Percentiles rank a stretch among this genome's conserved stretches.
These are phyloP conservation scores for Lophotis ruficrista DNA, from an alignment of 2,113 vertebrate species.

Conservation along the genomic window DNA sequence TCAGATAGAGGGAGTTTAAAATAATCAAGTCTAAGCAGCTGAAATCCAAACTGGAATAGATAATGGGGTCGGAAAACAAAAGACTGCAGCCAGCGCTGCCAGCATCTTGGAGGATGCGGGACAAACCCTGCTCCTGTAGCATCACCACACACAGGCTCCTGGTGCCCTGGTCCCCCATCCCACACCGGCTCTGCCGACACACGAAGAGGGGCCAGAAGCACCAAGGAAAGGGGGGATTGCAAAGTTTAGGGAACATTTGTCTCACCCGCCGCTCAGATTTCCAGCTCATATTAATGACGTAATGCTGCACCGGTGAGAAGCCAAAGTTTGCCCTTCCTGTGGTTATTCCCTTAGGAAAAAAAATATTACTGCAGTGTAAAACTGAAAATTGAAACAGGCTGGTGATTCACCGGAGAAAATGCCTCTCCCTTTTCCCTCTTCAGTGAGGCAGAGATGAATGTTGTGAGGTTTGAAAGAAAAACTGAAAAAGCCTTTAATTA, in stretches of 20 bases:
- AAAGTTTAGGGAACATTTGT: background rate
- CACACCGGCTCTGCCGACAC: rapidly evolving
- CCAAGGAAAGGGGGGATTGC: background rate
- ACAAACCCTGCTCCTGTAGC: background rate
- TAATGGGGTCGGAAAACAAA: slow-evolving; percentile 48
- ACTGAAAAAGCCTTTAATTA: slow-evolving; percentile 62
- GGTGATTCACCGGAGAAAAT: slow-evolving; percentile 43
- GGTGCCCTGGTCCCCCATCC: background rate
- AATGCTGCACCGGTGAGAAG: background rate
- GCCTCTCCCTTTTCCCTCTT: slow-evolving; percentile 36
- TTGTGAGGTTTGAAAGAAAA: slow-evolving; percentile 60
- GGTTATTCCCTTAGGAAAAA: slow-evolving; percentile 45
- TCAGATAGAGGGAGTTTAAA: slow-evolving; percentile 61
- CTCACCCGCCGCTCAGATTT: background rate
- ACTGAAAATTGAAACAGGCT: slow-evolving; percentile 43
- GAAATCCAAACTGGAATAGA: slow-evolving; percentile 55
- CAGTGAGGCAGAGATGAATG: slow-evolving; percentile 4
- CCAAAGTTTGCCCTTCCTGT: slow-evolving; percentile 35
- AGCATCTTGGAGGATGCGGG: background rate
- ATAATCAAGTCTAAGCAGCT: slow-evolving; percentile 58
- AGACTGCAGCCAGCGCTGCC: background rate
- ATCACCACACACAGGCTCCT: background rate
- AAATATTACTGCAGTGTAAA: slow-evolving; percentile 9
- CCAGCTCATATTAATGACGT: background rate
- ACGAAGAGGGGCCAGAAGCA: background rate